Percentiles rank a stretch among this genome's conserved stretches.
Evolutionary conservation across 2,888 invertebrate genomes (phyloP).

Genomic region (Heliconius ismenius): DNA sequence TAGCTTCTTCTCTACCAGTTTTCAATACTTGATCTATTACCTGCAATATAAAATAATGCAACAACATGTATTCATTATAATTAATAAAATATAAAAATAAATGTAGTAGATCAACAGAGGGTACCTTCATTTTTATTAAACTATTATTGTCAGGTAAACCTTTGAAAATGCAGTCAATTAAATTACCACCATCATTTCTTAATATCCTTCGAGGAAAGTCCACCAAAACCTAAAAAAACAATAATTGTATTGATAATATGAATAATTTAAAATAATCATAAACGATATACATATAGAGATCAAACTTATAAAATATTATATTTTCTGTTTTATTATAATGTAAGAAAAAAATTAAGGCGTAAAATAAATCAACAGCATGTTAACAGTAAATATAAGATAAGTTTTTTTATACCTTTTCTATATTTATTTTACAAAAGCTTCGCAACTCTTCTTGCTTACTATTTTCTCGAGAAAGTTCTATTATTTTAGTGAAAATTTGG

Average conservation of each 20-base stretch:
- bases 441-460: slow-evolving; percentile 62
- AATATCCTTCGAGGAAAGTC: slow-evolving; percentile 61
- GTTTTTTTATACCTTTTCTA: slow-evolving; percentile 55
- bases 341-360: not conserved
- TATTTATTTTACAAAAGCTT: slow-evolving; percentile 60
- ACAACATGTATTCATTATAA: not conserved
- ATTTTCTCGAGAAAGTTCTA: slow-evolving; percentile 61
- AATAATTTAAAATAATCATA: not conserved
- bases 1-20: slow-evolving; percentile 63
- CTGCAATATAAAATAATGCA: slow-evolving; percentile 49
- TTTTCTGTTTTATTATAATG: not conserved
- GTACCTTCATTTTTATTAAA: slow-evolving; percentile 63
- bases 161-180: slow-evolving; percentile 66
- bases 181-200: slow-evolving; percentile 63
- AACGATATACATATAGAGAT: no score
- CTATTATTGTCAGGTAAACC: slow-evolving; percentile 59
- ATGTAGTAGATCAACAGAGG: not conserved
- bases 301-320: no score
- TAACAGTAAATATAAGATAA: not conserved
- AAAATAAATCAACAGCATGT: not conserved
- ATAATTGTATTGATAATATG: not conserved
- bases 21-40: slow-evolving; percentile 61
- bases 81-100: not conserved
- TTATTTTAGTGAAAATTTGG: slow-evolving; percentile 57
- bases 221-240: slow-evolving; percentile 57